phyloP scores from a whole-genome alignment of 2,113 vertebrate species.

The Etheostoma cragini region DNA sequence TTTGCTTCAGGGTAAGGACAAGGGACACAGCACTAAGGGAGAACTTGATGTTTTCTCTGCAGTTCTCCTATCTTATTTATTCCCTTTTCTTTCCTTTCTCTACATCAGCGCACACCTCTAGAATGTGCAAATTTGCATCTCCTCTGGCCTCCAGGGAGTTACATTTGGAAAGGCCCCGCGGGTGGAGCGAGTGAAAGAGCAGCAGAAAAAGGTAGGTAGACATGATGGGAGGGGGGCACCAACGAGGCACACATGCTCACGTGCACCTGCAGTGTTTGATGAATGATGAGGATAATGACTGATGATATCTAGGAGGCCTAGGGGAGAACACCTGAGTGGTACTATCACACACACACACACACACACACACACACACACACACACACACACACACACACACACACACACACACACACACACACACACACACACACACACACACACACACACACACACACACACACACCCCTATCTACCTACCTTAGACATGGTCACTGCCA shows the following conservation, averaged over 20 bases:
- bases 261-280: slow-evolving; percentile 80
- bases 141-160: slow-evolving; percentile 48
- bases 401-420: too few relatives aligned
- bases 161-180: slow-evolving; percentile 54
- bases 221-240: not conserved
- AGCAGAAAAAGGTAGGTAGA: slow-evolving; percentile 48
- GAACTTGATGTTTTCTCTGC: slow-evolving; percentile 21
- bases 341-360: slow-evolving; percentile 62
- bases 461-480: too few relatives aligned
- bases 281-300: slow-evolving; percentile 83
- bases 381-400: too few relatives aligned
- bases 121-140: slow-evolving; percentile 65
- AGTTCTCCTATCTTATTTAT: slow-evolving; percentile 27
- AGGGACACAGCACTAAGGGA: not conserved
- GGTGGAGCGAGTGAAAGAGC: slow-evolving; percentile 58
- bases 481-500: slow-evolving; percentile 39
- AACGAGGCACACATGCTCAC: slow-evolving; percentile 37
- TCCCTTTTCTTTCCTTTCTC: slow-evolving; percentile 33
- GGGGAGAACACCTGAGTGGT: slow-evolving; percentile 82
- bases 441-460: too few relatives aligned
- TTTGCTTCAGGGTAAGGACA: slow-evolving; percentile 4
- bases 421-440: too few relatives aligned
- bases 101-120: slow-evolving; percentile 47
- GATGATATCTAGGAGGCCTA: slow-evolving; percentile 79
- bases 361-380: too few relatives aligned